These are phyloP conservation scores for Norana najaformis DNA, from an alignment of 2,888 invertebrate genomes.

Conservation along the genomic window DNA sequence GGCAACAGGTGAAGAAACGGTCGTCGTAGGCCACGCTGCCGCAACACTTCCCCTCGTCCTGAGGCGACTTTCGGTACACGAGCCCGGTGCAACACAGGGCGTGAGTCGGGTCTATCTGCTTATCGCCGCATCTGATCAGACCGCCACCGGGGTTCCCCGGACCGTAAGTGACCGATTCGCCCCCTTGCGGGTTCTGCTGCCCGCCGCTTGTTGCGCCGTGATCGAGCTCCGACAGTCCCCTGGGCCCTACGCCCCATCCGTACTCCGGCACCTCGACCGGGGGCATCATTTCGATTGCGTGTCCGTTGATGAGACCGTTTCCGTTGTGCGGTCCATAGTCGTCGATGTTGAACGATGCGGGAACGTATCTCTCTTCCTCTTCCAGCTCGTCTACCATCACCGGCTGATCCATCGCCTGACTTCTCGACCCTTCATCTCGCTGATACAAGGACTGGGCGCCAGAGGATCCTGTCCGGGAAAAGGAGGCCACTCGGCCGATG, in stretches of 20 bases:
- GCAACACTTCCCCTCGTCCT: slow-evolving; percentile 16
- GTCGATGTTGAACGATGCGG: slow-evolving; percentile 14
- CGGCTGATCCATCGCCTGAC: neutral
- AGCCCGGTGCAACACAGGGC: neutral
- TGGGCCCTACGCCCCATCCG: neutral
- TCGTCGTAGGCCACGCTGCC: slow-evolving; percentile 24
- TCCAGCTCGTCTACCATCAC: neutral
- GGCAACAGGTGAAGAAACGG: slow-evolving; percentile 22
- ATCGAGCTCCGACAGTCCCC: slow-evolving; percentile 18
- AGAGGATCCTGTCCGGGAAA: neutral
- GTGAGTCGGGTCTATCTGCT: neutral
- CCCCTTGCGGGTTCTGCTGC: neutral
- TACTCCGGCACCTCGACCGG: slow-evolving; percentile 16
- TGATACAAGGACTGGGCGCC: neutral
- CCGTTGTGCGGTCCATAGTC: neutral
- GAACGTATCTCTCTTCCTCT: slow-evolving; percentile 14
- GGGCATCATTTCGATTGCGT: slow-evolving; percentile 17
- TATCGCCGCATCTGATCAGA: neutral
- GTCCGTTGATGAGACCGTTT: slow-evolving; percentile 8
- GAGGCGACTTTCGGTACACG: neutral
- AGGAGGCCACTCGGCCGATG: neutral
- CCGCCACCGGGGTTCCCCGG: neutral
- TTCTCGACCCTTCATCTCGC: neutral
- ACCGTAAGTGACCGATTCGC: neutral
- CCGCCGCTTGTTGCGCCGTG: neutral